These are phyloP conservation scores for Entomyzon cyanotis DNA, from an alignment of 2,113 vertebrate species.

Conservation along the genomic window DNA sequence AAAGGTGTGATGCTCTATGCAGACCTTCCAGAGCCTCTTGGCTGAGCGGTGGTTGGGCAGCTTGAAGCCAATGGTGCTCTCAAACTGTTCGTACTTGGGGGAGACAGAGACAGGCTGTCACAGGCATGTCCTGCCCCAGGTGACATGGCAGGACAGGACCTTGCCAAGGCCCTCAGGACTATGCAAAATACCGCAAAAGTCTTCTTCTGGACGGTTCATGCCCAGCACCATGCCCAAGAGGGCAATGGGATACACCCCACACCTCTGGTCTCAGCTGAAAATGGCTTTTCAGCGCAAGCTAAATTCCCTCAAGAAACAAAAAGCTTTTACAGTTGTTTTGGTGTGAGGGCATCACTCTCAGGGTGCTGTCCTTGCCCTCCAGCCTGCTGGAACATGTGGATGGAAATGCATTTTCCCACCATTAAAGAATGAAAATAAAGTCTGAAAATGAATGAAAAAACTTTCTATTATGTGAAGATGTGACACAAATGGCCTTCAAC, in stretches of 20 bases:
- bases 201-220: not conserved
- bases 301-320: not conserved
- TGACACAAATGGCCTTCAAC: not conserved
- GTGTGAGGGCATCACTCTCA: not conserved
- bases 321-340: not conserved
- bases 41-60: slow-evolving; percentile 96
- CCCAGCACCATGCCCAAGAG: not conserved
- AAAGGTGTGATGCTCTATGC: slow-evolving; percentile 99
- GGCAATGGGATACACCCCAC: not conserved
- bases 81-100: slow-evolving; percentile 94
- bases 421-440: not conserved
- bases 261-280: not conserved
- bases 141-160: not conserved
- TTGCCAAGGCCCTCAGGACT: not conserved
- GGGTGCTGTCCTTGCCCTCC: not conserved
- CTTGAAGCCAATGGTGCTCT: slow-evolving; percentile 98
- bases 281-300: not conserved
- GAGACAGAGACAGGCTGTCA: not conserved
- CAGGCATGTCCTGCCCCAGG: not conserved
- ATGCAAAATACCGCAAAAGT: not conserved
- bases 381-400: not conserved
- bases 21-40: slow-evolving; percentile 98
- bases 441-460: not conserved
- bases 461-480: not conserved
- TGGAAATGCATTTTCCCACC: not conserved